Percentiles rank a stretch among this genome's conserved stretches.
Evolutionary conservation across 2,113 vertebrate genomes (phyloP).

Genomic region (Bubalus kerabau): DNA sequence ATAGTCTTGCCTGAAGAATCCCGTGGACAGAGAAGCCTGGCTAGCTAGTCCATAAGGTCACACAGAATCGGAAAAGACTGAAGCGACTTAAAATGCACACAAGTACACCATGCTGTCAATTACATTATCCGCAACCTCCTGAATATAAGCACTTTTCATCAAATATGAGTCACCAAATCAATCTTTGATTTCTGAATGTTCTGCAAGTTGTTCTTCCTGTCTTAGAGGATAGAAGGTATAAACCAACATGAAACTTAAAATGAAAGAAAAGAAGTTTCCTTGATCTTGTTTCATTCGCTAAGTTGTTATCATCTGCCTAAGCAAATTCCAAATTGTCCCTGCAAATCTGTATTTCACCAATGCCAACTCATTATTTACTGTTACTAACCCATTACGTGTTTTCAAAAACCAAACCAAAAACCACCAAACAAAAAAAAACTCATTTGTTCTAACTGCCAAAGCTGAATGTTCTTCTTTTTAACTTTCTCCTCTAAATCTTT

Average conservation of each 20-base stretch:
- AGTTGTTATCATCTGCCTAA: background rate
- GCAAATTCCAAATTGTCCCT: background rate
- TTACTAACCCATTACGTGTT: background rate
- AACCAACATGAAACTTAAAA: background rate
- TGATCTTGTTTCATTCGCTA: background rate
- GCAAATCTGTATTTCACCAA: background rate
- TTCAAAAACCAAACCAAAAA: background rate
- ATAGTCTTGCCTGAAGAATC: background rate
- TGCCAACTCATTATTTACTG: background rate
- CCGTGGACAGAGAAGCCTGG: background rate
- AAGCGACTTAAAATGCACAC: background rate
- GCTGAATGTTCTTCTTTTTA: background rate
- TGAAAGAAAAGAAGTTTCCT: background rate
- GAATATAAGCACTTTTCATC: background rate
- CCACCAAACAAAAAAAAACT: background rate
- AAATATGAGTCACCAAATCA: background rate
- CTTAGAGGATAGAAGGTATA: background rate
- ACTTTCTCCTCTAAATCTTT: background rate
- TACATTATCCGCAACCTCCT: background rate
- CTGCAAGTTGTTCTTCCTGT: background rate
- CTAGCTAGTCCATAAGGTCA: background rate
- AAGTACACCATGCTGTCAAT: background rate
- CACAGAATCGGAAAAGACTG: background rate
- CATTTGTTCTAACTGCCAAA: background rate
- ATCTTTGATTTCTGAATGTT: background rate